Evolutionary conservation across 2,888 invertebrate species (phyloP).

Genomic region (Sphinx pinastri): DNA sequence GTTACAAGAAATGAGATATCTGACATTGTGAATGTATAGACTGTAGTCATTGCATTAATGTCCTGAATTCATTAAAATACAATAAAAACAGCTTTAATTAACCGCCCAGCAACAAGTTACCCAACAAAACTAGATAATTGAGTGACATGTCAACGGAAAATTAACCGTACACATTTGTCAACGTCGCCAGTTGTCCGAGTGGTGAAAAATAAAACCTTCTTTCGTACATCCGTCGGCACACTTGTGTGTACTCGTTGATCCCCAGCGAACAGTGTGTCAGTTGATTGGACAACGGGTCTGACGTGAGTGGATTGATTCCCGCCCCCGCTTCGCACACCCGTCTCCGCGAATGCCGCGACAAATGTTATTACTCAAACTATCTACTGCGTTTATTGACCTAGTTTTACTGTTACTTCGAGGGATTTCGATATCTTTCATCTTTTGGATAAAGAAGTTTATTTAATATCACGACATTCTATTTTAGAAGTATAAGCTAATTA

Average conservation of each 20-base stretch:
- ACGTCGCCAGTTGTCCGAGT: slow-evolving; percentile 40
- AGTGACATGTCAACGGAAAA: slow-evolving; percentile 43
- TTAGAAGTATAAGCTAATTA: too few species aligned
- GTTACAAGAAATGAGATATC: background rate
- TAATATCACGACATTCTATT: too few species aligned
- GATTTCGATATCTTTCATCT: slow-evolving; percentile 36
- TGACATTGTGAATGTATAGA: background rate
- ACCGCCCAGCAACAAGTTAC: background rate
- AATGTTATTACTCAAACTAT: slow-evolving; percentile 76
- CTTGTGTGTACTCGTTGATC: slow-evolving; percentile 57
- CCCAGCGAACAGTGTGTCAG: slow-evolving; percentile 76
- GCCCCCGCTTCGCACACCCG: slow-evolving; percentile 33
- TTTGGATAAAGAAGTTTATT: too few species aligned
- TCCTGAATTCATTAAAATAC: background rate
- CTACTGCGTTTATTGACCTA: slow-evolving; percentile 66
- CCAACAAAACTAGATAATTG: slow-evolving; percentile 31
- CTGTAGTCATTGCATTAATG: background rate
- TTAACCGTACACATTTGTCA: slow-evolving; percentile 49
- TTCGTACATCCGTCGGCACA: slow-evolving; percentile 46
- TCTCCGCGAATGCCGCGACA: slow-evolving; percentile 61
- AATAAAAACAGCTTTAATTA: background rate
- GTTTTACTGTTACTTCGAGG: slow-evolving; percentile 53
- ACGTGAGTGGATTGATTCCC: slow-evolving; percentile 79
- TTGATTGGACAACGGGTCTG: slow-evolving; percentile 79
- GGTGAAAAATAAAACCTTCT: slow-evolving; percentile 50